phyloP scores from a whole-genome alignment of 2,797 vertebrate genomes.

The Lepilemur septentrionalis region DNA sequence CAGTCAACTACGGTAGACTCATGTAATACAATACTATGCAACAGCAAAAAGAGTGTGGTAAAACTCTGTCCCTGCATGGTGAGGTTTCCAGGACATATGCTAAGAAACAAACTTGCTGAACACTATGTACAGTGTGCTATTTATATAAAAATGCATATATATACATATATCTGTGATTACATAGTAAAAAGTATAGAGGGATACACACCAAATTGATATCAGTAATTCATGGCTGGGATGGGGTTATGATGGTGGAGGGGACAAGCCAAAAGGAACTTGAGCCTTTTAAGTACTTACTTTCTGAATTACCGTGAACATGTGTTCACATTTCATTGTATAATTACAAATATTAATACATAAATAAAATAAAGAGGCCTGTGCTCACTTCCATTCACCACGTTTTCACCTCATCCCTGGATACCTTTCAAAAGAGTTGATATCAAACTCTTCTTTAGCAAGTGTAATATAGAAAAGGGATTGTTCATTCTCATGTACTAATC shows the following conservation, averaged over 20 bases:
- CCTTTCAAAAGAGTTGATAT: neutral
- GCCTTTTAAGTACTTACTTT: neutral
- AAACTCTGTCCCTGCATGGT: neutral
- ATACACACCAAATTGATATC: neutral
- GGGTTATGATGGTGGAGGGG: neutral
- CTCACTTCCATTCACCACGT: neutral
- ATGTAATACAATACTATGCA: neutral
- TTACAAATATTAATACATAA: neutral
- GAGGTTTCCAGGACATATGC: neutral
- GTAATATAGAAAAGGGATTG: neutral
- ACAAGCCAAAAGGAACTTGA: neutral
- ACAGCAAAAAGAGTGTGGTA: neutral
- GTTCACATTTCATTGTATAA: neutral
- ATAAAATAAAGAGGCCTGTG: neutral
- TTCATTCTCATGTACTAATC: slow-evolving; percentile 27
- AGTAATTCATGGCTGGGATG: neutral
- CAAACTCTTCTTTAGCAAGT: slow-evolving; percentile 14
- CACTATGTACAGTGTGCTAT: neutral
- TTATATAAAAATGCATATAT: neutral
- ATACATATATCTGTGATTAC: neutral
- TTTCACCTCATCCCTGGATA: neutral
- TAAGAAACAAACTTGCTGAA: neutral
- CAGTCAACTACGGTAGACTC: neutral
- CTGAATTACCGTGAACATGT: neutral
- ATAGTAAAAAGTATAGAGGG: neutral